Conservation (phyloP, 2,888 invertebrate species). For the Petrolisthes cinctipes region DNA sequence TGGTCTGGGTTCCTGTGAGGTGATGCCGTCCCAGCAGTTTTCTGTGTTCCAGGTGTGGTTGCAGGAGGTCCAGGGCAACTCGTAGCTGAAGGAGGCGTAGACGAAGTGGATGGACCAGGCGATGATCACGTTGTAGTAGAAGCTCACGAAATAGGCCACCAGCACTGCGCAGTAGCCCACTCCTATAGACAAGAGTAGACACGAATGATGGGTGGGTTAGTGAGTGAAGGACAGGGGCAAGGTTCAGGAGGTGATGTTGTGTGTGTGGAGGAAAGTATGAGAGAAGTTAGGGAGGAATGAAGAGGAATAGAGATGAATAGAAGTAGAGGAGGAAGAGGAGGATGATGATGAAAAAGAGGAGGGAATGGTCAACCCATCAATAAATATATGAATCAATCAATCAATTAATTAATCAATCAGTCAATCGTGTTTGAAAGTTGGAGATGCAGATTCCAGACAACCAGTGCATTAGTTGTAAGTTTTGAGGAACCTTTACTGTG, state of each 20-base stretch:
- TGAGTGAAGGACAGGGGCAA: not conserved
- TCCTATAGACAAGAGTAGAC: constrained; percentile 71
- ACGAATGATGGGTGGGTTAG: not conserved
- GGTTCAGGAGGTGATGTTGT: not conserved
- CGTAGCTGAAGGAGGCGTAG: constrained; percentile 77
- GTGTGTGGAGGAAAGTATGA: not conserved
- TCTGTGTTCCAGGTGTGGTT: constrained; percentile 86
- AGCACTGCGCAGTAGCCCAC: constrained; percentile 84
- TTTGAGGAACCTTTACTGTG: no score
- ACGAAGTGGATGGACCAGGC: constrained; percentile 87
- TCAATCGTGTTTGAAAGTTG: no score
- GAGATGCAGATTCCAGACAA: no score
- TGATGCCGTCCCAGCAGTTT: constrained; percentile 73
- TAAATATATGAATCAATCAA: no score
- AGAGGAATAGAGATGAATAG: not conserved
- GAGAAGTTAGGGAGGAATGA: no score
- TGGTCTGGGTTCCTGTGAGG: constrained; percentile 56
- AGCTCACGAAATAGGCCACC: constrained; percentile 83
- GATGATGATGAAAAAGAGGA: not conserved
- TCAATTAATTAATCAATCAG: no score
- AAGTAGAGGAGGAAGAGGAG: not conserved
- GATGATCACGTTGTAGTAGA: constrained; percentile 88
- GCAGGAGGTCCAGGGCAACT: constrained; percentile 85
- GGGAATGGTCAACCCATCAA: not conserved
- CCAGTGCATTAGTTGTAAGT: no score